Evolutionary conservation across 1,140 invertebrate species (phyloP).

Genomic region (Tyrophagus putrescentiae): DNA sequence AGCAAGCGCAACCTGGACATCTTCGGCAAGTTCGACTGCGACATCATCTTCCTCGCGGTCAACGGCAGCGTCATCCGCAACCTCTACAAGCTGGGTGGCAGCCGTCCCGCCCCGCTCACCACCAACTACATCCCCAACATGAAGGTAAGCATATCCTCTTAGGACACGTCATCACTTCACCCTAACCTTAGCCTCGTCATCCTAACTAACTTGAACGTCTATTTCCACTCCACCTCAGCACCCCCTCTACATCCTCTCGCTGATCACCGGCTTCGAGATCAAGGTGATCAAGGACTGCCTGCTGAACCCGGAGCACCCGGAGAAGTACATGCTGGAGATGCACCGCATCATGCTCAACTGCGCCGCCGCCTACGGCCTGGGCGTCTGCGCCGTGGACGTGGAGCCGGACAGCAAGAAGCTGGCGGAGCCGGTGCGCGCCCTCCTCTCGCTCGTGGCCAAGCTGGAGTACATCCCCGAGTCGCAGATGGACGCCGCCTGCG

Average conservation of each 20-base stretch:
- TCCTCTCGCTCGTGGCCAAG: constrained; percentile 21
- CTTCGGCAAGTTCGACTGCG: constrained; percentile 22
- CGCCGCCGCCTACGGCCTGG: constrained; percentile 23
- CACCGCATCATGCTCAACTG: constrained; percentile 25
- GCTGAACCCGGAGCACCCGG: constrained; percentile 24
- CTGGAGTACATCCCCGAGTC: constrained; percentile 21
- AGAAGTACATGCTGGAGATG: constrained; percentile 22
- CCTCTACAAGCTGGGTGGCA: constrained; percentile 21
- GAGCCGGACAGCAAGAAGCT: constrained; percentile 23
- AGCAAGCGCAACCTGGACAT: constrained; percentile 23
- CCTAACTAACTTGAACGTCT: too few relatives aligned
- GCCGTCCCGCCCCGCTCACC: constrained; percentile 15
- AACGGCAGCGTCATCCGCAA: constrained; percentile 22
- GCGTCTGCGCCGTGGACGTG: constrained; percentile 23
- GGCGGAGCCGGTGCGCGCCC: constrained; percentile 12
- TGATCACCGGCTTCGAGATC: constrained; percentile 14
- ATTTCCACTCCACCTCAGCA: too few relatives aligned
- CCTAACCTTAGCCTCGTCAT: too few relatives aligned
- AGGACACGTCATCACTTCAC: too few relatives aligned
- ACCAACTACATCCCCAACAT: constrained; percentile 22
- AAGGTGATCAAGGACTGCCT: constrained; percentile 17
- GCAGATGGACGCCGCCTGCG: constrained; percentile 24
- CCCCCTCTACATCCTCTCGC: constrained; percentile 19
- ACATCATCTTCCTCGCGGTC: constrained; percentile 23
- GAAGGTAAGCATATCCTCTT: too few relatives aligned